phyloP scores from a whole-genome alignment of 2,113 vertebrate species.

The Erythrocercus mccallii region DNA sequence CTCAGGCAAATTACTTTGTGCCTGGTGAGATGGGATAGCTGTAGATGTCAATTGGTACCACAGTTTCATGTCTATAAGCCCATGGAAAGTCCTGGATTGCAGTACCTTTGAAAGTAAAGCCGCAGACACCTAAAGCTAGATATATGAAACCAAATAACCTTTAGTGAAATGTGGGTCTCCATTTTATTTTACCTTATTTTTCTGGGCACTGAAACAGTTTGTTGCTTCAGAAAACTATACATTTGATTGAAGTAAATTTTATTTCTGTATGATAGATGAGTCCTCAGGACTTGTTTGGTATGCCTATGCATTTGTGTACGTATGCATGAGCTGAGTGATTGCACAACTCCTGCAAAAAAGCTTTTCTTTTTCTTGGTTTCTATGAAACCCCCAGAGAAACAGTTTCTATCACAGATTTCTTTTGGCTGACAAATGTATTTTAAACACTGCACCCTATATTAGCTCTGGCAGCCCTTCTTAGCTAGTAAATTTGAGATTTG shows the following conservation, averaged over 20 bases:
- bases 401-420: background rate
- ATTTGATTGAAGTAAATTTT: background rate
- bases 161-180: background rate
- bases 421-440: background rate
- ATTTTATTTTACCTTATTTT: background rate
- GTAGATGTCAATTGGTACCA: too few relatives aligned
- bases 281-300: background rate
- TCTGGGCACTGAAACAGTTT: background rate
- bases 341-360: background rate
- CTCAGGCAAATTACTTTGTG: background rate
- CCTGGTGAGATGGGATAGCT: background rate
- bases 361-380: background rate
- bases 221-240: background rate
- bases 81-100: background rate
- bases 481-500: background rate
- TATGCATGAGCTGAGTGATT: background rate
- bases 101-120: background rate
- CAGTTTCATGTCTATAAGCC: background rate
- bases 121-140: background rate
- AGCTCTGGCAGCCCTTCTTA: background rate
- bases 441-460: background rate
- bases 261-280: background rate
- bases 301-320: rapidly evolving
- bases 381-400: background rate
- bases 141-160: background rate